Evolutionary conservation across 2,113 vertebrate species (phyloP), one percentile per base, ranked within the genome.

Genomic region (Rafetus swinhoei): DNA sequence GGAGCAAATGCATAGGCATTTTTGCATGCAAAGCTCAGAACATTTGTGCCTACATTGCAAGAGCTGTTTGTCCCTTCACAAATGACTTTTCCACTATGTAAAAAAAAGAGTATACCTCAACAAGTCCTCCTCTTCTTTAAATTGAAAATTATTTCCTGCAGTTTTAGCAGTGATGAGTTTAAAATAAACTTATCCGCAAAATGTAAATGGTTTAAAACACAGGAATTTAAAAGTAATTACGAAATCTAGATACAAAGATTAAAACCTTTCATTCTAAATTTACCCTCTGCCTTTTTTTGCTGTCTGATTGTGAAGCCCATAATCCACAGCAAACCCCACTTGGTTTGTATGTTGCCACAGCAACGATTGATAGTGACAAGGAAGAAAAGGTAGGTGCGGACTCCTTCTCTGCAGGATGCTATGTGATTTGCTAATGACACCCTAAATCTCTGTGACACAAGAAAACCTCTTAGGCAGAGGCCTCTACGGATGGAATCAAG

Each of bases 81-180:
- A 24, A 19, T 45, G 39, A 14, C 22, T 50, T 39, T 45, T 45
- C 19, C 21, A 54, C 84, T 85, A 69, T 59, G 65, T 79, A 39
- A 24, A 90, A 18, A 77, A n/a, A 55, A 18, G 39, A 1, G 1
- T 19, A 19, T 1, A 59, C 65, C 53, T 79, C 74, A 81, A 85
- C 59, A 89, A 82, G 11, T 1, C 39, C 69, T 24, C 24, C 56
- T 59, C 91, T 76, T 57, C 76, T 18, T 4, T 7, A 83, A 53
- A 35, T 9, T 54, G 90, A 19, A 54, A 14, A 5, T 50, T 27
- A 27, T n/a, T 87, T 65, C 22, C 7, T 3, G 14, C 22, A 25
- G 15, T 53, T 81, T 45, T 15, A 59, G 95, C 93, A 98, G 98
- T 7, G 79, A 19, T 10, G 92, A 91, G 96, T 98, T 87, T 95